Base-by-base conservation (phyloP, 2,113 vertebrate genomes). In the Brachionichthys hirsutus region DNA sequence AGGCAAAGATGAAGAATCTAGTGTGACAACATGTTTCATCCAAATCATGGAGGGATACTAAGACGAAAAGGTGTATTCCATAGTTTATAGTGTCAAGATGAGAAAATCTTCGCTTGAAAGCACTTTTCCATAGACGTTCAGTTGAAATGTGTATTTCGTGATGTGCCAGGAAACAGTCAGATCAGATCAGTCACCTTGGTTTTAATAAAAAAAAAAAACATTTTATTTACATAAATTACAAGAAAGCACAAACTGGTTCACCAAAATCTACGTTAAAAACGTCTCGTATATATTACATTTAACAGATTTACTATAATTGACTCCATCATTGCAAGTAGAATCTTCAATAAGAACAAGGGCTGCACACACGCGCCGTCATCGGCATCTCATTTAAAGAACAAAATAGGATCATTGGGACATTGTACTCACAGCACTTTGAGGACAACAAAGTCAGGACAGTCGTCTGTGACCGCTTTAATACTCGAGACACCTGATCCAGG, bases 151-250 rank as follows among this genome's bases (percentile, higher is more conserved):
- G 12, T 3, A 57, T 47, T 3, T 19, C 4, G 8, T 22, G 4
- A 58, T 55, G n/a, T 47, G 30, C 35, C 46, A 61, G 70, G 35
- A 59, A 78, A 58, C 1, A 67, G 42, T 24, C 18, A 70, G 67
- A 54, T 36, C n/a, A n/a, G 12, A 48, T 20, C 8, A 52, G 13
- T 51, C 13, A 50, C 75, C 57, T 76, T 70, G 46, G 62, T 85
- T 86, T 92, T 87, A 76, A 92, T 91, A 90, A 85, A 93, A 85
- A 93, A n/a, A n/a, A 92, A 88, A 90, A 77, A 90, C 92, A 78
- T 91, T 94, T 94, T 94, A 94, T 94, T 94, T 94, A 92, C 92
- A 94, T 90, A 92, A 94, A 91, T 92, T 93, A 92, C 92, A 93
- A 87, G 83, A 91, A 90, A 89, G 75, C 90, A 93, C 92, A 87